Conservation (phyloP, 1,140 invertebrate genomes). For the Homalodisca vitripennis region DNA sequence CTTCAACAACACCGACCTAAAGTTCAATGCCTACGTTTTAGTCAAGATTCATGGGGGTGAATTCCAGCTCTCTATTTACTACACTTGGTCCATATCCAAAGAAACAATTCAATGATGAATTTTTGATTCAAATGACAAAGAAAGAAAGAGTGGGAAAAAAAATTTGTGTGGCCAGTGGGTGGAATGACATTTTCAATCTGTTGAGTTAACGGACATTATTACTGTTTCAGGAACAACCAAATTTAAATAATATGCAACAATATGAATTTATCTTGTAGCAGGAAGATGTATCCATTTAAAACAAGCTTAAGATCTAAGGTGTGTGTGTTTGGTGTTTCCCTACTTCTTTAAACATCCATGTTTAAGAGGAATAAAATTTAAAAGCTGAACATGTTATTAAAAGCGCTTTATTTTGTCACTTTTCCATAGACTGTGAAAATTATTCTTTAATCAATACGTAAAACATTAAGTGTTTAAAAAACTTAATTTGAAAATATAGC, state of each 20-base stretch:
- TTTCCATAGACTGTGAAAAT: too few species aligned
- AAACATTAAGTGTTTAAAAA: too few species aligned
- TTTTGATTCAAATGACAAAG: background rate
- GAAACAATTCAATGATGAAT: background rate
- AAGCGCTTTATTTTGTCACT: too few species aligned
- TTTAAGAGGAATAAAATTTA: too few species aligned
- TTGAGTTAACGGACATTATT: background rate
- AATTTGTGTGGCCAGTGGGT: slow-evolving; percentile 14
- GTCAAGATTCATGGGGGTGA: slow-evolving; percentile 2
- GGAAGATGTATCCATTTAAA: background rate
- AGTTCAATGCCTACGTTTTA: slow-evolving; percentile 6
- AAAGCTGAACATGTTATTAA: too few species aligned
- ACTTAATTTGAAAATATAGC: too few species aligned
- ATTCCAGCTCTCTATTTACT: background rate
- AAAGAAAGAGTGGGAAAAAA: slow-evolving; percentile 17
- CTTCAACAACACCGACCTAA: background rate
- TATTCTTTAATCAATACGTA: too few species aligned
- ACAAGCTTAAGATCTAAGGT: background rate
- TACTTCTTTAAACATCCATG: too few species aligned
- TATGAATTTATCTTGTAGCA: background rate
- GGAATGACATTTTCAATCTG: background rate
- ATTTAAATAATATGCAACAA: background rate
- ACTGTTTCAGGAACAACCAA: background rate
- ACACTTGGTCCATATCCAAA: background rate
- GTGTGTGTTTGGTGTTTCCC: too few species aligned